Evolutionary conservation across 23 tunicate species (phyloP).

Genomic region (Trididemnum clinides): DNA sequence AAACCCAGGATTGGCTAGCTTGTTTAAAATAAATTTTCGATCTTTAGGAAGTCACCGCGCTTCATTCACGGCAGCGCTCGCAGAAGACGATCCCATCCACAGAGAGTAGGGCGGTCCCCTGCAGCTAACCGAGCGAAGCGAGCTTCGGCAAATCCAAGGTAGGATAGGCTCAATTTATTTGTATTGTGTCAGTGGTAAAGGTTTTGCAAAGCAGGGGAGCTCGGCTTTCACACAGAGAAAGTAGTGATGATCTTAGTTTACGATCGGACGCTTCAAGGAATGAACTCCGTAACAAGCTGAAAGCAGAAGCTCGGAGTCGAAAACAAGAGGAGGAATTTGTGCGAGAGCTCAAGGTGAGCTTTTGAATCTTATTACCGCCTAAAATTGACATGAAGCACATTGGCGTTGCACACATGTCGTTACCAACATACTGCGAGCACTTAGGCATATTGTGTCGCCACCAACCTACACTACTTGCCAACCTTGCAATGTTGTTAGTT

Average conservation of each 20-base stretch:
- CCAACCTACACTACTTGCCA: too few relatives aligned
- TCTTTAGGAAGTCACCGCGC: too few relatives aligned
- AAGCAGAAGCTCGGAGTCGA: conserved; percentile 50
- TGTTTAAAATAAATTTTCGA: too few relatives aligned
- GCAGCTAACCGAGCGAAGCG: conserved; percentile 82
- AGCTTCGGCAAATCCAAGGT: conserved; percentile 7
- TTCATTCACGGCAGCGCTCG: too few relatives aligned
- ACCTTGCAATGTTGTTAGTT: too few relatives aligned
- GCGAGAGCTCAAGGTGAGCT: conserved; percentile 60
- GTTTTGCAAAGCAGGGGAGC: neutral
- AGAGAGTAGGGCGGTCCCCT: conserved; percentile 46
- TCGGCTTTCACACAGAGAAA: conserved; percentile 16
- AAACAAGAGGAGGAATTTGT: conserved; percentile 62
- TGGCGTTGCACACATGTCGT: too few relatives aligned
- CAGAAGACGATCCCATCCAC: neutral
- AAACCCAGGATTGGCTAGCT: too few relatives aligned
- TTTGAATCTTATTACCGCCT: too few relatives aligned
- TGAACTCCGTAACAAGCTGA: conserved; percentile 60
- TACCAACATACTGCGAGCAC: too few relatives aligned
- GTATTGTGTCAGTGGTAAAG: neutral
- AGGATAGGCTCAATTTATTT: neutral
- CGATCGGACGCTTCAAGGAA: conserved; percentile 70
- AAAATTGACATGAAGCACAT: too few relatives aligned
- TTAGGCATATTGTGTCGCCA: too few relatives aligned
- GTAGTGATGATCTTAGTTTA: conserved; percentile 78